Evolutionary conservation across 1,140 invertebrate genomes (phyloP).

Genomic region (Ceratitis capitata): DNA sequence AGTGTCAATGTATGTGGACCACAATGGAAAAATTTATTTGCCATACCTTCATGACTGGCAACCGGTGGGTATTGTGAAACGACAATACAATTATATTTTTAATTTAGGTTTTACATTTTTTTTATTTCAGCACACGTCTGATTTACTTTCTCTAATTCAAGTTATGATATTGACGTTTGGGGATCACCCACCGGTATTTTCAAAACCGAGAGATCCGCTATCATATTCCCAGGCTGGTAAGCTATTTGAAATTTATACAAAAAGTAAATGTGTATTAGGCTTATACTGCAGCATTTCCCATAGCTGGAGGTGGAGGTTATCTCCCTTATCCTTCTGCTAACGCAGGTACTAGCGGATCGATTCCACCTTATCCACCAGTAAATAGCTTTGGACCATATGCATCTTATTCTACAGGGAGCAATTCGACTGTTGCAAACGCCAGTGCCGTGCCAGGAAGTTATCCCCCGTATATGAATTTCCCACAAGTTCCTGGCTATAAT

Average conservation of each 20-base stretch:
- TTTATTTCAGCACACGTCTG: slow-evolving; percentile 76
- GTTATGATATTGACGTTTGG: slow-evolving; percentile 94
- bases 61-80: slow-evolving; percentile 70
- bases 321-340: slow-evolving; percentile 55
- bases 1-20: slow-evolving; percentile 92
- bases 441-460: slow-evolving; percentile 51
- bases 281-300: slow-evolving; percentile 49
- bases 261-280: not conserved
- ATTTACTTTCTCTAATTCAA: slow-evolving; percentile 87
- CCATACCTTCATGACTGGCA: slow-evolving; percentile 98
- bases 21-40: slow-evolving; percentile 95
- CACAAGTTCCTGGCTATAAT: slow-evolving; percentile 64
- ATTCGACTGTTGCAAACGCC: slow-evolving; percentile 36
- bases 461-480: slow-evolving; percentile 66
- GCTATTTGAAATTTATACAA: not conserved
- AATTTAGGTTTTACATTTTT: slow-evolving; percentile 37
- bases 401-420: slow-evolving; percentile 46
- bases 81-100: not conserved
- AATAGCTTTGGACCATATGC: slow-evolving; percentile 56
- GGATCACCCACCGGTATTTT: slow-evolving; percentile 93
- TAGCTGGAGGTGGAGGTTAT: slow-evolving; percentile 50
- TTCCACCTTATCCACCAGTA: slow-evolving; percentile 58
- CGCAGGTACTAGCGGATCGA: slow-evolving; percentile 48
- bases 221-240: slow-evolving; percentile 51
- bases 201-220: slow-evolving; percentile 70